These are phyloP conservation scores for Tetrapedia diversipes DNA, from an alignment of 2,888 invertebrate genomes.

Conservation along the genomic window DNA sequence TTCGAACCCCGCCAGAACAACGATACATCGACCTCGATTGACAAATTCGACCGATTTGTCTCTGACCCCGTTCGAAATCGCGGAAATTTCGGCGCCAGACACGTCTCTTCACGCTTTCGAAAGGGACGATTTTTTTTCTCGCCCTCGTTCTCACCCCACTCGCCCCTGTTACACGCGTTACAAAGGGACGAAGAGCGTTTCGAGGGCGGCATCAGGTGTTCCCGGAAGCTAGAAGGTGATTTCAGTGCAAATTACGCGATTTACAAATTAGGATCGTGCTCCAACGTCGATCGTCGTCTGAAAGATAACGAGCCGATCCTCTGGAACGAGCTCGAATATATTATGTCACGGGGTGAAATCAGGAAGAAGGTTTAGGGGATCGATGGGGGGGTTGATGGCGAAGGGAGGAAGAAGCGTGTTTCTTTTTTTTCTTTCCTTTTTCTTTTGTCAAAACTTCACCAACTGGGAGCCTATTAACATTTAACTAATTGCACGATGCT, in stretches of 20 bases:
- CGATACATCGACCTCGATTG: slow-evolving; percentile 28
- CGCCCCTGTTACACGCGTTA: background rate
- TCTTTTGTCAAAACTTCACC: too few relatives aligned
- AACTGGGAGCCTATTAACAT: too few relatives aligned
- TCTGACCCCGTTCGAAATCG: slow-evolving; percentile 31
- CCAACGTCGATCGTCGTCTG: slow-evolving; percentile 25
- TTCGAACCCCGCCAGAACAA: background rate
- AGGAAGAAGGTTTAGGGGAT: background rate
- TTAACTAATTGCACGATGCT: too few relatives aligned
- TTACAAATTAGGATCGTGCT: slow-evolving; percentile 69
- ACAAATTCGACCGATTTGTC: slow-evolving; percentile 61
- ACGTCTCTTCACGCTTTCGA: background rate
- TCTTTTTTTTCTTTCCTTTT: too few relatives aligned
- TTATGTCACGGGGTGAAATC: background rate
- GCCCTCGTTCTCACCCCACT: background rate
- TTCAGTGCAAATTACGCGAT: slow-evolving; percentile 70
- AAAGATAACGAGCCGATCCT: slow-evolving; percentile 30
- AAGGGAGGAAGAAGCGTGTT: too few relatives aligned
- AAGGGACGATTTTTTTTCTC: slow-evolving; percentile 29
- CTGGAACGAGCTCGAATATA: slow-evolving; percentile 5
- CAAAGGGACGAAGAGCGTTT: slow-evolving; percentile 46
- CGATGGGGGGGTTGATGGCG: background rate
- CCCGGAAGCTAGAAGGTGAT: slow-evolving; percentile 55
- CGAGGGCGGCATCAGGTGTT: slow-evolving; percentile 68
- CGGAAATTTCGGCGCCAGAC: slow-evolving; percentile 44